Evolutionary conservation across 2,888 invertebrate species (phyloP).

Genomic region (Synanthedon andrenaeformis): DNA sequence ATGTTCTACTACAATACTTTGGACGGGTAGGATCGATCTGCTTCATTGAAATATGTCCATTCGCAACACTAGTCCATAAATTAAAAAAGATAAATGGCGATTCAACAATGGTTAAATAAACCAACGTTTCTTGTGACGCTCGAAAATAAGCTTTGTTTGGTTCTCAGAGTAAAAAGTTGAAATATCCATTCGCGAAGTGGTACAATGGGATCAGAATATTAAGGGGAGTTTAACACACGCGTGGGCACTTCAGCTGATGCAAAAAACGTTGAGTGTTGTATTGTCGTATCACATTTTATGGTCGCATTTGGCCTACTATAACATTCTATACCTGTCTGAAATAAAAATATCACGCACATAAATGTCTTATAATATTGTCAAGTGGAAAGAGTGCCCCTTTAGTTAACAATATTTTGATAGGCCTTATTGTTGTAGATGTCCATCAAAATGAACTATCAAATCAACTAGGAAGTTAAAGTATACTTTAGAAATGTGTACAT

Average conservation of each 20-base stretch:
- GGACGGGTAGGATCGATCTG: constrained; percentile 10
- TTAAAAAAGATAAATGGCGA: constrained; percentile 63
- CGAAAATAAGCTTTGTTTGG: constrained; percentile 56
- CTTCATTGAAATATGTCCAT: constrained; percentile 53
- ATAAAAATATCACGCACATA: neutral
- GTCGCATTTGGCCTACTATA: constrained; percentile 29
- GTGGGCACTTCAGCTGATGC: constrained; percentile 27
- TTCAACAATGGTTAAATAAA: constrained; percentile 64
- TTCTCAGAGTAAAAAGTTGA: constrained; percentile 47
- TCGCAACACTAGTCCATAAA: constrained; percentile 61
- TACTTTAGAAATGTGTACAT: too few relatives aligned
- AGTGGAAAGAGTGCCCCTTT: neutral
- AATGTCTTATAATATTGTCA: neutral
- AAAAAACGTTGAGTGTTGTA: constrained; percentile 39
- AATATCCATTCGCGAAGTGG: constrained; percentile 40
- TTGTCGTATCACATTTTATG: constrained; percentile 32
- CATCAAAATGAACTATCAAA: too few relatives aligned
- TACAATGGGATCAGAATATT: constrained; percentile 49
- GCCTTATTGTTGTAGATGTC: too few relatives aligned
- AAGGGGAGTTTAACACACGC: constrained; percentile 42
- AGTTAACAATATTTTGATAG: too few relatives aligned
- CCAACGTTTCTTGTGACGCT: constrained; percentile 56
- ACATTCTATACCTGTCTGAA: constrained; percentile 14
- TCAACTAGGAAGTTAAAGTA: too few relatives aligned
- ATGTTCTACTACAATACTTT: neutral